Base-by-base conservation (phyloP, 2,888 invertebrate genomes). In the Galerucella calmariensis region DNA sequence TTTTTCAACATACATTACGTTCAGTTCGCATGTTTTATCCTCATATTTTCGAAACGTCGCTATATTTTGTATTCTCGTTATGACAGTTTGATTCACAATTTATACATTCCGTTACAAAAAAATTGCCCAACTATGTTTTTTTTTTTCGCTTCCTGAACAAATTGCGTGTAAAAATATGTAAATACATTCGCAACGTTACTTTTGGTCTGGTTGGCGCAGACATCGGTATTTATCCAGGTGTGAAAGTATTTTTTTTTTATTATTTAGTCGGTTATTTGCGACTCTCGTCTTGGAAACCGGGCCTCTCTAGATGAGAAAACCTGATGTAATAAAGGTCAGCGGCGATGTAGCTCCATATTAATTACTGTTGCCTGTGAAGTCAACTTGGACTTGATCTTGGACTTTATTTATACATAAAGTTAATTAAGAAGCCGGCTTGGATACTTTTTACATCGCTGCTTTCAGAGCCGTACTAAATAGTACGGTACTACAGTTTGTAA, bases 321-420 rank as follows among this genome's bases (percentile, higher is more conserved):
- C 75, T 77, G 77, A 74, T 74, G 77, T 74, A 75, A 76, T 70
- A 75, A 68, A 65, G 63, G 63, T 65, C 63, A 72, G 67, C 59
- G 61, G 66, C 67, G 48, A 9, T 65, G 74, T 48, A 67, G 69
- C 67, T 74, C 75, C 67, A 58, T 77, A 70, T 75, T 72, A 75
- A 75, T 71, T 74, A 74, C 65, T 69, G 24, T 67, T 69, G 65
- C 67, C 46, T 59, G 56, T 71, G 48, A 48, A 63, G 67, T 72
- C 72, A 67, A 72, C 76, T 72, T 78, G 78, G 76, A 78, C 78
- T 78, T 78, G 78, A 78, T 78, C 78, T 78, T 78, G 78, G 78
- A 75, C 76, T 78, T 75, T 76, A 73, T 74, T 73, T 73, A 71
- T 66, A 70, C 63, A 66, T 72, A 69, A 67, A 72, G 53, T 73